Base-by-base conservation (phyloP, 2,113 vertebrate species). In the Scomber colias region DNA sequence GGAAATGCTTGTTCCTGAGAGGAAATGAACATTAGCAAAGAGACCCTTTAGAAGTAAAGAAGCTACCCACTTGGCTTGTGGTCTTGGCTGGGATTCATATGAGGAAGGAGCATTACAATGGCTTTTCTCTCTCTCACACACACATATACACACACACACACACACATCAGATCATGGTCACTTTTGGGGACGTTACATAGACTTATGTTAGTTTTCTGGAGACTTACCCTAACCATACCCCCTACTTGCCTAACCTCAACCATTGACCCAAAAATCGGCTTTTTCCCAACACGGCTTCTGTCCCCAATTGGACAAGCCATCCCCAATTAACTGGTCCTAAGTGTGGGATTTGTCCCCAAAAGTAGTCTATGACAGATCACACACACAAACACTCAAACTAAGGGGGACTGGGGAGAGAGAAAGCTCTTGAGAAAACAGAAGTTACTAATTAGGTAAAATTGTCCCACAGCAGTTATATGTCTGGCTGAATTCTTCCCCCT, bases 401-500 rank as follows among this genome's bases (percentile, higher is more conserved):
- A 50, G 27, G 59, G 59, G 71, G 81, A 49, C 60, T n/a, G 45
- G 50, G 46, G 48, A 60, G 68, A 73, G 49, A 82, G 69, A 89
- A 78, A 77, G 76, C 86, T 77, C 86, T 82, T 77, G 73, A 85
- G 88, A 85, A 90, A 90, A 89, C 91, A 93, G 66, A 88, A 91
- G 91, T 90, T 92, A 86, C 86, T 91, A 92, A 93, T 93, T 90
- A 92, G 77, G 65, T 71, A 48, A 87, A 91, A 88, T 84, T 86
- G 81, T 87, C 87, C 86, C 80, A 27, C 74, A 84, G 86, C 88
- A 82, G 51, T 90, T 75, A 45, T 68, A 89, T 85, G 92, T 90
- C 89, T 89, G 82, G 85, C 70, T 50, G 85, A 81, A 88, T 88
- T 84, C 87, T 71, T 69, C 30, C 71, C 71, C 69, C 69, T 54